Percentiles rank a stretch among this genome's conserved stretches.
These are phyloP conservation scores for Agrilus mali DNA, from an alignment of 2,888 invertebrate genomes.

Conservation along the genomic window DNA sequence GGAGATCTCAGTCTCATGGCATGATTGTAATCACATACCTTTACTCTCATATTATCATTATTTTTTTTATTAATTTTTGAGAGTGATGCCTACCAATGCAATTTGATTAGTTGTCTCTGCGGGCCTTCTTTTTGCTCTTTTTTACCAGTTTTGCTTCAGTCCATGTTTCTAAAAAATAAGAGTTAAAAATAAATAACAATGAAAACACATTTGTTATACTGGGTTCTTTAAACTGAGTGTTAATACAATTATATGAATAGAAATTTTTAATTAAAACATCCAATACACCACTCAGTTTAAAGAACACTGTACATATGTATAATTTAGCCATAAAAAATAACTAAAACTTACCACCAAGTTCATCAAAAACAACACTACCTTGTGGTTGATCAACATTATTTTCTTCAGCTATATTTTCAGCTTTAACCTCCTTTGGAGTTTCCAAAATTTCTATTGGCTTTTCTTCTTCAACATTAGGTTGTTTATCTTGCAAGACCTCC, in stretches of 20 bases:
- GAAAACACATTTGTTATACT: too few relatives aligned
- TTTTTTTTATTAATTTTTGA: too few relatives aligned
- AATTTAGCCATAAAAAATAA: constrained; percentile 2
- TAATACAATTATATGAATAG: too few relatives aligned
- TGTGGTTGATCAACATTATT: constrained; percentile 9
- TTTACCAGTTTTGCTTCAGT: constrained; percentile 60
- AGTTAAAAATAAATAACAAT: constrained; percentile 4
- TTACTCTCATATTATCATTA: constrained; percentile 5
- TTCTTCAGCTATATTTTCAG: constrained; percentile 4
- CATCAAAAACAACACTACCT: constrained; percentile 40
- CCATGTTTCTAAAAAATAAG: constrained; percentile 49
- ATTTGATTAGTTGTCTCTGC: constrained; percentile 49
- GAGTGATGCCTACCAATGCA: neutral
- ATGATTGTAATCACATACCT: constrained; percentile 26
- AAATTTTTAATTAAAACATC: too few relatives aligned
- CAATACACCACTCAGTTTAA: too few relatives aligned
- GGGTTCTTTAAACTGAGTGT: too few relatives aligned
- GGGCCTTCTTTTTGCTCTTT: constrained; percentile 65
- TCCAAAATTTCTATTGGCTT: constrained; percentile 8
- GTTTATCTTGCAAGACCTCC: constrained; percentile 2
- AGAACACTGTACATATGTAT: too few relatives aligned
- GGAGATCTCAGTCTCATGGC: constrained; percentile 27
- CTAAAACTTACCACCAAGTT: constrained; percentile 42
- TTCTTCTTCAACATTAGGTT: constrained; percentile 7
- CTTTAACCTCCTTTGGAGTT: constrained; percentile 7